Conservation (phyloP, 2,888 invertebrate species). For the Poecilus cupreus region DNA sequence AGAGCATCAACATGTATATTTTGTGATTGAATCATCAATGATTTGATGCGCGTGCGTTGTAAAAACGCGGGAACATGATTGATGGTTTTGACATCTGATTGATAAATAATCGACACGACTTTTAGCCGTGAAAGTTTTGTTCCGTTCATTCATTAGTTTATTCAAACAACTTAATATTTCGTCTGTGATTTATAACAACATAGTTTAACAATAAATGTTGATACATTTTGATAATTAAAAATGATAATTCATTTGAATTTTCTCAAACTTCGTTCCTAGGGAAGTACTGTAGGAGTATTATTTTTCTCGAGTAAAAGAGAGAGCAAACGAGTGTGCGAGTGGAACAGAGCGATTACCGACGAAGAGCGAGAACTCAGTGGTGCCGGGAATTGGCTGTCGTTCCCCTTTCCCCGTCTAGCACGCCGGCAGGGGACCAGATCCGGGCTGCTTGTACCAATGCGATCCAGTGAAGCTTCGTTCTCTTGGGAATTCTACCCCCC, state of each 20-base stretch:
- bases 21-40: neutral
- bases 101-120: constrained; percentile 13
- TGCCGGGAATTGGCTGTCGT: constrained; percentile 51
- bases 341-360: neutral
- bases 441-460: constrained; percentile 34
- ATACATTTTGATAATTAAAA: neutral
- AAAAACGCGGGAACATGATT: constrained; percentile 41
- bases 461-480: constrained; percentile 19
- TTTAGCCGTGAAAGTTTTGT: constrained; percentile 10
- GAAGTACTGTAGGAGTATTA: constrained; percentile 12
- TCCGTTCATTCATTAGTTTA: constrained; percentile 9
- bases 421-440: constrained; percentile 27
- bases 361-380: constrained; percentile 14
- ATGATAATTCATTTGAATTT: neutral
- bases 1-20: neutral
- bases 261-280: neutral
- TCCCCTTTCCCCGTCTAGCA: constrained; percentile 6
- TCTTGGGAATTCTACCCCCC: constrained; percentile 28
- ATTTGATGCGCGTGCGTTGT: neutral
- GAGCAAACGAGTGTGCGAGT: neutral
- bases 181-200: neutral
- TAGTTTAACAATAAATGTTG: too few species aligned
- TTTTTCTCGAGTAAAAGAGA: constrained; percentile 19
- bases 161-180: too few species aligned
- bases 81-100: constrained; percentile 4